These are phyloP conservation scores for Sebastes schlegelii DNA, from an alignment of 2,113 vertebrate genomes.

Conservation along the genomic window DNA sequence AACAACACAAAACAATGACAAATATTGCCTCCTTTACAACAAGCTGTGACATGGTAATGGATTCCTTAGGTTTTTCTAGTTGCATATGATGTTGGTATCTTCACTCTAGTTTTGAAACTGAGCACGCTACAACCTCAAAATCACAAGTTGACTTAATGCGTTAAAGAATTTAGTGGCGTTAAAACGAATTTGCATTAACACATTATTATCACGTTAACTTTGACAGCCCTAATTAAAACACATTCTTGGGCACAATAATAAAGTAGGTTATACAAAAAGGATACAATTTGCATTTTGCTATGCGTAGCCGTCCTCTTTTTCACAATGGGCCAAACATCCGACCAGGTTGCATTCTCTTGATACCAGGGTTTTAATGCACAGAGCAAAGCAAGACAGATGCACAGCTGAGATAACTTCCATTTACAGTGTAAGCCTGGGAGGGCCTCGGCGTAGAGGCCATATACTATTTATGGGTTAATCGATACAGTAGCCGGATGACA, in stretches of 20 bases:
- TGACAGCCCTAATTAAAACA: conserved; percentile 2
- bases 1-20: too few relatives aligned
- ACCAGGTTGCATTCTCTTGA: conserved; percentile 24
- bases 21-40: too few relatives aligned
- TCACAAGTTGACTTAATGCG: too few relatives aligned
- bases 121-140: too few relatives aligned
- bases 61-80: too few relatives aligned
- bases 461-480: conserved; percentile 91
- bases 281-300: conserved; percentile 30
- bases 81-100: too few relatives aligned
- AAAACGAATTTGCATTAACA: too few relatives aligned
- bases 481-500: conserved; percentile 95
- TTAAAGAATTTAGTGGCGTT: too few relatives aligned
- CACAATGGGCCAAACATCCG: conserved; percentile 16
- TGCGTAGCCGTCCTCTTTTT: conserved; percentile 17
- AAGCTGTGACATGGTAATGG: too few relatives aligned
- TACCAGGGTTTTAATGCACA: conserved; percentile 45
- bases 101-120: too few relatives aligned
- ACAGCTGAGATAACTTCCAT: conserved; percentile 76
- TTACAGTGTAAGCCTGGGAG: conserved; percentile 75
- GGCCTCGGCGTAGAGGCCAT: conserved; percentile 90
- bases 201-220: too few relatives aligned
- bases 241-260: conserved; percentile 15
- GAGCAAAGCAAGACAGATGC: conserved; percentile 69
- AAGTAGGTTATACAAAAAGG: conserved; percentile 10